phyloP scores from a whole-genome alignment of 2,797 vertebrate species.

The Avahi laniger region DNA sequence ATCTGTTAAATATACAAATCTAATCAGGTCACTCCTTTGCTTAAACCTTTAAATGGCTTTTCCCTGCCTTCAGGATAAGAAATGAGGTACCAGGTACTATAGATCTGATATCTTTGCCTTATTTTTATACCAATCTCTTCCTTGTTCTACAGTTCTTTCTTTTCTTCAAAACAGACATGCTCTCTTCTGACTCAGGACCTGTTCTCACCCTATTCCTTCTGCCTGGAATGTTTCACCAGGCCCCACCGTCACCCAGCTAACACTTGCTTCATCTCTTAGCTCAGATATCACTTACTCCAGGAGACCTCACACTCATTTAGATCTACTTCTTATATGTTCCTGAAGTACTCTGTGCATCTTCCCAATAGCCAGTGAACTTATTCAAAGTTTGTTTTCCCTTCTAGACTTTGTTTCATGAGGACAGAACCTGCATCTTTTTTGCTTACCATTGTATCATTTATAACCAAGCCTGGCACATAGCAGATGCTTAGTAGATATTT shows the following conservation, averaged over 20 bases:
- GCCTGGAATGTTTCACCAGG: neutral
- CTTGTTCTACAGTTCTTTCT: neutral
- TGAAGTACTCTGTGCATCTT: neutral
- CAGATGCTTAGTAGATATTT: neutral
- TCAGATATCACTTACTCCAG: neutral
- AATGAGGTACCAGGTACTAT: neutral
- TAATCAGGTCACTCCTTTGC: neutral
- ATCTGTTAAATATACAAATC: neutral
- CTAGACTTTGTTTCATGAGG: neutral
- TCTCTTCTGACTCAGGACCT: neutral
- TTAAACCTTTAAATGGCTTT: neutral
- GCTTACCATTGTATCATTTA: neutral
- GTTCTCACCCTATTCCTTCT: neutral
- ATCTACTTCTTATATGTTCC: neutral
- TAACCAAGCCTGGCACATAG: neutral
- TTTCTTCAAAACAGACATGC: neutral
- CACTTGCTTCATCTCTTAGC: neutral
- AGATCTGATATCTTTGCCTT: neutral
- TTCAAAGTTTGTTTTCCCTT: neutral
- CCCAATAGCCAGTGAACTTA: neutral
- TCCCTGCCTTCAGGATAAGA: neutral
- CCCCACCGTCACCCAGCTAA: neutral
- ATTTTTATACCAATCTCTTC: neutral
- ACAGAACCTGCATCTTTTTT: neutral
- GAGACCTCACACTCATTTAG: neutral